These are phyloP conservation scores for Agapetus fuscipes DNA, from an alignment of 2,888 invertebrate species.

Conservation along the genomic window DNA sequence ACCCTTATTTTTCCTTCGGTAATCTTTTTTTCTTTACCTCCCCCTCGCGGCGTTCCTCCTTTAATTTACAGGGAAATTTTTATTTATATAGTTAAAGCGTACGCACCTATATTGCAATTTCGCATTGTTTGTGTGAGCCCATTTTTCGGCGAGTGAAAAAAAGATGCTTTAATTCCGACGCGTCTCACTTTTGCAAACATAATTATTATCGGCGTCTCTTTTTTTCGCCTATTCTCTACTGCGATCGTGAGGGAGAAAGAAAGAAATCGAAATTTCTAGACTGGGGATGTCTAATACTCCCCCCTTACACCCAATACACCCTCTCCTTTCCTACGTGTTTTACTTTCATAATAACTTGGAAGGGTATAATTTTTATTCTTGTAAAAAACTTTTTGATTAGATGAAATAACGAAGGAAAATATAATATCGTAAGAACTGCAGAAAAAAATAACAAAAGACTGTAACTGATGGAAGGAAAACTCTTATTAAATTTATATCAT, in stretches of 20 bases:
- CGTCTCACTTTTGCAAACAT: slow-evolving; percentile 10
- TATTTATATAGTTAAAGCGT: slow-evolving; percentile 23
- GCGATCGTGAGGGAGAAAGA: slow-evolving; percentile 5
- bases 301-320: not conserved
- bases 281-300: not conserved
- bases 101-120: slow-evolving; percentile 18
- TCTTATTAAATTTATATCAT: too few species aligned
- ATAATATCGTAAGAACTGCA: slow-evolving; percentile 4
- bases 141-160: not conserved
- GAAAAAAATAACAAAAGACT: slow-evolving; percentile 17
- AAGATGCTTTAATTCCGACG: slow-evolving; percentile 9
- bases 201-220: slow-evolving; percentile 10
- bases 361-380: slow-evolving; percentile 48
- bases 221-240: slow-evolving; percentile 1
- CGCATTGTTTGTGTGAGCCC: slow-evolving; percentile 14
- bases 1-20: slow-evolving; percentile 36
- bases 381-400: slow-evolving; percentile 52
- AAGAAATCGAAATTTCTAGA: slow-evolving; percentile 13
- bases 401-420: slow-evolving; percentile 47
- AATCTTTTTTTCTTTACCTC: slow-evolving; percentile 34
- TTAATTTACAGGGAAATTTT: slow-evolving; percentile 47
- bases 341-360: slow-evolving; percentile 20
- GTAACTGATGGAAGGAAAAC: not conserved
- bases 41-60: slow-evolving; percentile 25
- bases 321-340: slow-evolving; percentile 16